A percentile compares a stretch with the other conserved stretches of the same genome.
Conservation (phyloP, 2,113 vertebrate species). For the Rhynchopsitta pachyrhyncha region DNA sequence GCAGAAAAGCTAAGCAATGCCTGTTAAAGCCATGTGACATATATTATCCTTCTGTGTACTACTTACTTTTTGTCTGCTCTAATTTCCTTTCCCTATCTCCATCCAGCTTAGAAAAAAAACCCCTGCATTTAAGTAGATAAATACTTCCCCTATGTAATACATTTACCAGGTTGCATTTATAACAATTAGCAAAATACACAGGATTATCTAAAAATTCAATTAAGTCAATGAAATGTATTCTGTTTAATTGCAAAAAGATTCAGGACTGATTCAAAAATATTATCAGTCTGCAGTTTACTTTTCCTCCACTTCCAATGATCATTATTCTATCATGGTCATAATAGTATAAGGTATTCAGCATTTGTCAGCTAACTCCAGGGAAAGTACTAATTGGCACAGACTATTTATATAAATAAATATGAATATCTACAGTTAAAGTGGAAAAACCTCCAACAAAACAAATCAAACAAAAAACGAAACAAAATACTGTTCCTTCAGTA, state of each 20-base stretch:
- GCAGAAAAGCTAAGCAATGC: neutral
- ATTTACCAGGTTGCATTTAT: neutral
- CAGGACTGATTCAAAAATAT: neutral
- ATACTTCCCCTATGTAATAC: neutral
- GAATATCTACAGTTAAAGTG: neutral
- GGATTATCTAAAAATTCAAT: neutral
- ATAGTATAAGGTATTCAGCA: neutral
- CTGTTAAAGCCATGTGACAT: neutral
- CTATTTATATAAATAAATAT: neutral
- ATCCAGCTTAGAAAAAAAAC: slow-evolving; percentile 4
- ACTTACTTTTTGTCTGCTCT: neutral
- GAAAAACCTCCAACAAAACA: neutral
- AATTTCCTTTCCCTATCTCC: slow-evolving; percentile 17
- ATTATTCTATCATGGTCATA: neutral
- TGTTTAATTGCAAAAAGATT: neutral
- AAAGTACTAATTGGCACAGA: neutral
- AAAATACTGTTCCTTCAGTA: neutral
- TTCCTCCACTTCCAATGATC: neutral
- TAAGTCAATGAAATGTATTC: neutral
- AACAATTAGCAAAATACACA: slow-evolving; percentile 23
- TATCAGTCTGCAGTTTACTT: neutral
- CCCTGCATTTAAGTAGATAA: neutral
- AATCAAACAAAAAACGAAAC: neutral
- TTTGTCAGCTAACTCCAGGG: neutral
- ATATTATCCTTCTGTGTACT: neutral